Percentiles rank a stretch among this genome's conserved stretches.
phyloP scores from a whole-genome alignment of 2,888 invertebrate species.

The Allophyes oxyacanthae region DNA sequence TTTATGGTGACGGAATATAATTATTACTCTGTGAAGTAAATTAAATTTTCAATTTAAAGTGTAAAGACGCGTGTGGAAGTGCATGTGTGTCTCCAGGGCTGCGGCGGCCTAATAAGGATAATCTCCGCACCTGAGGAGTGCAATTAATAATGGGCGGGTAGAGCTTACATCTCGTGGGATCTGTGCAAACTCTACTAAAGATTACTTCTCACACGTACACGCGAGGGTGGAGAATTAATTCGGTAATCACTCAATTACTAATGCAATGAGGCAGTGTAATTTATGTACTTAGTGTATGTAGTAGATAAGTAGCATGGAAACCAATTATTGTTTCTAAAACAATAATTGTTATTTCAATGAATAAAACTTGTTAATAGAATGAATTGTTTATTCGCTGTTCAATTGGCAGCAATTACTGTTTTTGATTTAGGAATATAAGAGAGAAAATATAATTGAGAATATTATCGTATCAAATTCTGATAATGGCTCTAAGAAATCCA shows the following conservation, averaged over 20 bases:
- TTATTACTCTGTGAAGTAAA: conserved; percentile 7
- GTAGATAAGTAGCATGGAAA: conserved; percentile 55
- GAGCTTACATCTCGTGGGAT: conserved; percentile 64
- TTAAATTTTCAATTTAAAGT: conserved; percentile 13
- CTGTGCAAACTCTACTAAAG: conserved; percentile 71
- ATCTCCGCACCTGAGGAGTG: conserved; percentile 86
- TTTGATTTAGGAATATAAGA: conserved; percentile 49
- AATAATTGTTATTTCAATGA: conserved; percentile 51
- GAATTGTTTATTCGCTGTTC: conserved; percentile 51
- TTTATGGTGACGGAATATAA: conserved; percentile 22
- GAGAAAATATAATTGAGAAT: conserved; percentile 41
- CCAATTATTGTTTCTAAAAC: conserved; percentile 53
- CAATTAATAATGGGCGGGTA: conserved; percentile 85
- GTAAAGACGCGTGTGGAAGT: conserved; percentile 66
- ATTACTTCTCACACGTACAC: conserved; percentile 58
- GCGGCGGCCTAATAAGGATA: conserved; percentile 85
- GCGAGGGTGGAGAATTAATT: conserved; percentile 64
- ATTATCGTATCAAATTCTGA: conserved; percentile 45
- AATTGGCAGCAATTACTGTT: conserved; percentile 53
- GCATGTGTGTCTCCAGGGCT: conserved; percentile 73
- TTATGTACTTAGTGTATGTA: conserved; percentile 56
- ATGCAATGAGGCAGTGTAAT: conserved; percentile 55
- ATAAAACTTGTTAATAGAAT: conserved; percentile 52
- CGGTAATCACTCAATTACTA: conserved; percentile 62
- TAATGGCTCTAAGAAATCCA: conserved; percentile 45